Evolutionary conservation across 2,797 vertebrate genomes (phyloP).

Genomic region (Sternarchorhynchus goeldii): DNA sequence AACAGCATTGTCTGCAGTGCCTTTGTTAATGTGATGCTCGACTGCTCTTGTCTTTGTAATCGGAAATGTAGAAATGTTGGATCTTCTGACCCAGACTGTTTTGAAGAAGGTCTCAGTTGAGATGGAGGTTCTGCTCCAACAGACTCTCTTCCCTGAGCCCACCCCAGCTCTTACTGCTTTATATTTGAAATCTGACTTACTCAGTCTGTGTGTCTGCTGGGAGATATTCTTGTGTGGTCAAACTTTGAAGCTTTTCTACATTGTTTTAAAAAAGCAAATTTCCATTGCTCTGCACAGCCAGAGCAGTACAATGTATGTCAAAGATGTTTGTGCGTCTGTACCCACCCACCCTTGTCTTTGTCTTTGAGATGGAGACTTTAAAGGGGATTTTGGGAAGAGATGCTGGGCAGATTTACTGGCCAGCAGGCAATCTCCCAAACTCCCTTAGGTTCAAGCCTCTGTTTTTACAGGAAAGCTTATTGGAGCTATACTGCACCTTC

Average conservation of each 20-base stretch:
- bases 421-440: slow-evolving; percentile 32
- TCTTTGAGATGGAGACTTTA: slow-evolving; percentile 43
- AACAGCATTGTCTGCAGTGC: slow-evolving; percentile 28
- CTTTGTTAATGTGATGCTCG: slow-evolving; percentile 14
- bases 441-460: slow-evolving; percentile 30
- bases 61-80: neutral
- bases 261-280: slow-evolving; percentile 16
- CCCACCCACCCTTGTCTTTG: slow-evolving; percentile 41
- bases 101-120: slow-evolving; percentile 15
- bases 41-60: slow-evolving; percentile 21
- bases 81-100: slow-evolving; percentile 16
- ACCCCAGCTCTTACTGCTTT: slow-evolving; percentile 8
- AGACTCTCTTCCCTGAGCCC: neutral
- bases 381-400: slow-evolving; percentile 47
- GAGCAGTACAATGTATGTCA: slow-evolving; percentile 12
- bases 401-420: slow-evolving; percentile 53
- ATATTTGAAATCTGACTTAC: slow-evolving; percentile 29
- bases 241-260: slow-evolving; percentile 29
- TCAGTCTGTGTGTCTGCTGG: slow-evolving; percentile 3
- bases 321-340: slow-evolving; percentile 12
- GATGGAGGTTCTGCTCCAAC: neutral
- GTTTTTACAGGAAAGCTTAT: slow-evolving; percentile 51
- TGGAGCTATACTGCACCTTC: slow-evolving; percentile 51
- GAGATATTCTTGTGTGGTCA: slow-evolving; percentile 41
- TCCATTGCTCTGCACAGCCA: slow-evolving; percentile 32